Evolutionary conservation across 2,888 invertebrate species (phyloP), one percentile per base, ranked within the genome.

Genomic region (Oscheius sp.): DNA sequence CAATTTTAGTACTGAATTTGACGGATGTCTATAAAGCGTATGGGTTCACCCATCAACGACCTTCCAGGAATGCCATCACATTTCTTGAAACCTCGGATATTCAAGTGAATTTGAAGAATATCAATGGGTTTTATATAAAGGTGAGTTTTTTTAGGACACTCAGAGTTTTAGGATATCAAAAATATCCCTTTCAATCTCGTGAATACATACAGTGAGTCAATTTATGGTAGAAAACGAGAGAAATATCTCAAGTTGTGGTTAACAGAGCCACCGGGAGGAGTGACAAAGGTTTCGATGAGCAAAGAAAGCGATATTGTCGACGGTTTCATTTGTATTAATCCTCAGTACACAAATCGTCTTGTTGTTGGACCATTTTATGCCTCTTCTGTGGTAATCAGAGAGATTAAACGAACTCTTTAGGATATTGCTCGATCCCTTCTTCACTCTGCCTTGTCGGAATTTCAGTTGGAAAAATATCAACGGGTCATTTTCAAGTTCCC

Each of bases 361-460:
- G 26, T 59, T 20, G 59, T 38, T 8, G 59, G 59, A 2, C 59
- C 59, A 8, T 59, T 59, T 17, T 59, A 59, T 59, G 59, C 59
- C 1, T 26, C 41, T 14, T 24, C 59, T 2, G 44, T 24, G 33
- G 56, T 56, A 33, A 20, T 9, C 26, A 20, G 12, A 32, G n/a
- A 32, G 30, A 2, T 12, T 54, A 30, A 17, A 4, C 3, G 20
- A 33, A 14, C 24, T 14, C 24, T 33, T 32, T 30, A 56, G 56
- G 44, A 44, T 6, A 41, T 59, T 2, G 59, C 59, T n/a, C 24
- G 44, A 28, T 26, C 41, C 12, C 41, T 59, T 2, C 24, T 59
- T 8, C 59, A 44, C 28, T 44, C 44, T 8, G 44, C 59, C 41
- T 30, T 59, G 2, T 26, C 26, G n/a, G 9, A 28, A 2, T 44